Evolutionary conservation across 2,113 vertebrate genomes (phyloP).

Genomic region (Empidonax traillii): DNA sequence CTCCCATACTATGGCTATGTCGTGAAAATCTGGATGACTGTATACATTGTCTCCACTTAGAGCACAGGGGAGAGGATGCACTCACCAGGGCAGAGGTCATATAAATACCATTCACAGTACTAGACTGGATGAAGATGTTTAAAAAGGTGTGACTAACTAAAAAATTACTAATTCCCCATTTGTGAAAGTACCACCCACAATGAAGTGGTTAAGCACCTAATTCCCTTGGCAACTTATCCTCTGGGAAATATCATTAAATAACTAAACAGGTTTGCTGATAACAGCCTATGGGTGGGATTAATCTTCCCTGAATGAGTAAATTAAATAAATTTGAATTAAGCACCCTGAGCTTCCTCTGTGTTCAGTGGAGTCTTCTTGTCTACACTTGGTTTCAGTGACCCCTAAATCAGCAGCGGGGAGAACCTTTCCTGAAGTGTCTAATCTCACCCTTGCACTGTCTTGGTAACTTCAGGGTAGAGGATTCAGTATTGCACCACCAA

Average conservation of each 20-base stretch:
- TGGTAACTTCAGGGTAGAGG: not conserved
- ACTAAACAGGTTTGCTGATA: not conserved
- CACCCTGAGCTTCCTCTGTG: not conserved
- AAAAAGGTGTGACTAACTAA: not conserved
- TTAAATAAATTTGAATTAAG: not conserved
- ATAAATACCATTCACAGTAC: not conserved
- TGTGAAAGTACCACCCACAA: not conserved
- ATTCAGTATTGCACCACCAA: not conserved
- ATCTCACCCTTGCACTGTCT: not conserved
- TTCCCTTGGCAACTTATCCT: not conserved
- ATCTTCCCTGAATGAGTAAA: not conserved
- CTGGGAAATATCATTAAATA: not conserved
- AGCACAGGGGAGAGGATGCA: not conserved
- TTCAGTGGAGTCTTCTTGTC: not conserved
- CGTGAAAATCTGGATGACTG: not conserved
- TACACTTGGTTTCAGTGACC: not conserved
- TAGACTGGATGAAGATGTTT: not conserved
- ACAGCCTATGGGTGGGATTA: not conserved
- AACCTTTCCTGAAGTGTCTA: not conserved
- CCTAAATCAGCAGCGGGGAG: not conserved
- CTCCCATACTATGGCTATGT: not conserved
- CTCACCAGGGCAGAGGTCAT: not conserved
- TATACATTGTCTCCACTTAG: not conserved
- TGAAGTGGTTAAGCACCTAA: not conserved
- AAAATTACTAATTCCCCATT: not conserved